Conservation (phyloP, 1,140 invertebrate species). For the Aphis gossypii region DNA sequence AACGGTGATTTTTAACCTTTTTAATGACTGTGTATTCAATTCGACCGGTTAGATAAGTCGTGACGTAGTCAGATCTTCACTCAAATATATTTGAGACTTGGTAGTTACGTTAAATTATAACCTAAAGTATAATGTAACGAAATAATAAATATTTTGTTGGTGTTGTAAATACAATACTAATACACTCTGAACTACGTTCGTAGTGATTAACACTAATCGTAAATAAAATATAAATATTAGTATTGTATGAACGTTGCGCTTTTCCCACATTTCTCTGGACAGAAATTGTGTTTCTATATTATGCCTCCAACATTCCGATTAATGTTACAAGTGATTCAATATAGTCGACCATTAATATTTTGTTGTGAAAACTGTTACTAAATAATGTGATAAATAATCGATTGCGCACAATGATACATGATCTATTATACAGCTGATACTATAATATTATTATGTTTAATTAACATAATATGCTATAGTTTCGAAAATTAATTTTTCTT, state of each 20-base stretch:
- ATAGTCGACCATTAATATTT: too few species aligned
- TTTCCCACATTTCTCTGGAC: not conserved
- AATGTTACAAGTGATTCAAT: not conserved
- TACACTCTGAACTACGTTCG: not conserved
- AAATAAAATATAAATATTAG: not conserved
- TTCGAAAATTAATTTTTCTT: not conserved
- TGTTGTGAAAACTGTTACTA: not conserved
- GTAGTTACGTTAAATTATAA: too few species aligned
- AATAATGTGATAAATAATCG: too few species aligned
- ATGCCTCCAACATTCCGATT: not conserved
- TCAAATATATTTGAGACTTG: not conserved
- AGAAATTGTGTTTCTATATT: not conserved
- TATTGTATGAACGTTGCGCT: not conserved
- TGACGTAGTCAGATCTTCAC: not conserved
- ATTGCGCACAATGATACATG: not conserved
- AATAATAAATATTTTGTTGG: not conserved
- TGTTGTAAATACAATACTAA: not conserved
- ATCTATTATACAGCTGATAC: not conserved
- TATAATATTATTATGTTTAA: not conserved
- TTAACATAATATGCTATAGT: not conserved
- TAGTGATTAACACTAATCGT: not conserved
- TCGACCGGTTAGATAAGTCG: not conserved
- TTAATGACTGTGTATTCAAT: not conserved
- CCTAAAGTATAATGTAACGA: too few species aligned
- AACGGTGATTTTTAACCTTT: not conserved